Conservation (phyloP, 2,888 invertebrate genomes). For the Tortrix viridana region DNA sequence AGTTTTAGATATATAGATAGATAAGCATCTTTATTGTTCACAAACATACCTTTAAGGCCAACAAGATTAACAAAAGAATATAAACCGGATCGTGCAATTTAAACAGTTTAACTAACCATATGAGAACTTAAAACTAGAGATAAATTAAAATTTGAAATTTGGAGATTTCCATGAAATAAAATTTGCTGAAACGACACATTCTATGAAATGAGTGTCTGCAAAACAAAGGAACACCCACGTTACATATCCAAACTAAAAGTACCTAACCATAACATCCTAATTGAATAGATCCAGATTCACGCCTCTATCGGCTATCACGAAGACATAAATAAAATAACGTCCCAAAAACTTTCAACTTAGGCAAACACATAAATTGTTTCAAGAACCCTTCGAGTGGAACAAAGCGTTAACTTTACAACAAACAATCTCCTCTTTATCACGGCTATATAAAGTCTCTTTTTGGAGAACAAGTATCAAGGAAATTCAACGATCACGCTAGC, state of each 20-base stretch:
- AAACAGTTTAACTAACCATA: no score
- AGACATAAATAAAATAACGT: slow-evolving; percentile 60
- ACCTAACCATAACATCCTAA: slow-evolving; percentile 25
- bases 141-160: no score
- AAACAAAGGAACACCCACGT: no score
- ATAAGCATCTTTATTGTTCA: no score
- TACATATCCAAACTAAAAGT: not conserved
- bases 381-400: slow-evolving; percentile 58
- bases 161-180: no score
- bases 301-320: slow-evolving; percentile 35
- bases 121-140: no score
- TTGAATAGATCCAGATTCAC: slow-evolving; percentile 30
- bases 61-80: no score
- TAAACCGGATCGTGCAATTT: no score
- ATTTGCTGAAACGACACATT: no score
- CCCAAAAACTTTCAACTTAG: slow-evolving; percentile 65
- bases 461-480: slow-evolving; percentile 3
- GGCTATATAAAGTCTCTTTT: slow-evolving; percentile 27
- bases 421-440: slow-evolving; percentile 41
- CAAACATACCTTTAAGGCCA: no score
- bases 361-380: slow-evolving; percentile 75
- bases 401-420: slow-evolving; percentile 53
- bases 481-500: slow-evolving; percentile 35
- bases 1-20: no score
- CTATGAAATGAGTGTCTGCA: no score